Evolutionary conservation across 1,140 invertebrate genomes (phyloP).

Genomic region (Aphaenogaster floridana): DNA sequence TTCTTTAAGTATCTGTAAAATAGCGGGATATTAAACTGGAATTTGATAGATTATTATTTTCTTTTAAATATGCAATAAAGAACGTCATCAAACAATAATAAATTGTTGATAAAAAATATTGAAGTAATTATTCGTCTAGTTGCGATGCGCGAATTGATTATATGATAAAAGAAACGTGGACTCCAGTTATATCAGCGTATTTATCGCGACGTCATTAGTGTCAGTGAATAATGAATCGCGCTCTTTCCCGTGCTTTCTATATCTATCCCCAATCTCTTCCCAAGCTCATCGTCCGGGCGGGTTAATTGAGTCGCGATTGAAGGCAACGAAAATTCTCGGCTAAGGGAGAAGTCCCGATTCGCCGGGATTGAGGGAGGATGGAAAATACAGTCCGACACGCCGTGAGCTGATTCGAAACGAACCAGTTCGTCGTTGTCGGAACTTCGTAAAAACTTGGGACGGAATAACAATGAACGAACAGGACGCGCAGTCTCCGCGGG

Average conservation of each 20-base stretch:
- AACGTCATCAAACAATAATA: neutral
- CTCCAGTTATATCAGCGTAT: neutral
- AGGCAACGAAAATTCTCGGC: slow-evolving; percentile 1
- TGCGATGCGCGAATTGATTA: slow-evolving; percentile 13
- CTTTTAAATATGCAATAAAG: neutral
- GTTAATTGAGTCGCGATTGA: slow-evolving; percentile 39
- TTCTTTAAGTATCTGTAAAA: neutral
- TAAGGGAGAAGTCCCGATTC: neutral
- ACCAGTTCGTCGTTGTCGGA: slow-evolving; percentile 7
- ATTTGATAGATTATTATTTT: neutral
- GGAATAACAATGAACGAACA: slow-evolving; percentile 47
- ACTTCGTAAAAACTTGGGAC: slow-evolving; percentile 44
- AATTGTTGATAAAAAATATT: neutral
- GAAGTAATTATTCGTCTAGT: neutral
- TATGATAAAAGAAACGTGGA: neutral
- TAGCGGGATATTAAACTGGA: neutral
- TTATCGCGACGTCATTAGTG: slow-evolving; percentile 36
- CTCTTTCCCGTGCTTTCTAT: neutral
- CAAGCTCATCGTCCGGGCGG: too few relatives aligned
- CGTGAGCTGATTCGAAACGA: slow-evolving; percentile 26
- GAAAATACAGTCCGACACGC: slow-evolving; percentile 2
- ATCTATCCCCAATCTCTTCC: neutral
- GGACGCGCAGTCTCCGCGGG: neutral
- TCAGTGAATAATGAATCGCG: slow-evolving; percentile 43
- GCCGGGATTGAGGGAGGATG: neutral